phyloP scores from a whole-genome alignment of 2,888 invertebrate species.

The Callinectes sapidus region DNA sequence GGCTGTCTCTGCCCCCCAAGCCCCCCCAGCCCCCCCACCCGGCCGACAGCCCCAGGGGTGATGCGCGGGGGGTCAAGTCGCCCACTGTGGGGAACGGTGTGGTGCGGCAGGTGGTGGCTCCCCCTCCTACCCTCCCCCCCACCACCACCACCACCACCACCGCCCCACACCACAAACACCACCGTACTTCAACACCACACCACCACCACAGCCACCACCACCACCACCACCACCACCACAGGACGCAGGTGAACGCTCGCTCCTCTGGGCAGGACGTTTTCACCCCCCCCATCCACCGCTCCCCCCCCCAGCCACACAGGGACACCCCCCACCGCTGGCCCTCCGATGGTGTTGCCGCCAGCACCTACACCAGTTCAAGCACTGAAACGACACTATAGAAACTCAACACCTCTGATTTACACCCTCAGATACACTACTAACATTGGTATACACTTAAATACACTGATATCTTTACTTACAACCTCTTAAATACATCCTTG shows the following conservation, averaged over 20 bases:
- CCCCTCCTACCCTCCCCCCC: background rate
- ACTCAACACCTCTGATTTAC: background rate
- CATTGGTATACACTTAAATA: no score
- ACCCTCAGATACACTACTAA: background rate
- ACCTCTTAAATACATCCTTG: no score
- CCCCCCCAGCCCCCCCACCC: background rate
- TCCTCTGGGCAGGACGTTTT: constrained; percentile 57
- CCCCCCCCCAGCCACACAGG: constrained; percentile 39
- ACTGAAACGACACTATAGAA: constrained; percentile 58
- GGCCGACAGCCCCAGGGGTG: background rate
- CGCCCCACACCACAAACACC: background rate
- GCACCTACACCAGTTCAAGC: constrained; percentile 61
- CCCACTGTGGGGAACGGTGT: no score
- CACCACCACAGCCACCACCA: background rate
- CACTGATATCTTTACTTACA: no score
- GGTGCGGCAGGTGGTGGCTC: no score
- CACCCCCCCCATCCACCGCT: constrained; percentile 64
- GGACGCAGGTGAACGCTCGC: constrained; percentile 24
- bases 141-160: background rate
- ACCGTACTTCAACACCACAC: background rate
- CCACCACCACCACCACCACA: constrained; percentile 27
- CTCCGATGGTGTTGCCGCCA: constrained; percentile 50
- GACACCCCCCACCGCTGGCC: background rate
- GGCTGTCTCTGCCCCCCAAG: background rate
- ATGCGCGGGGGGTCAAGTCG: no score